These are phyloP conservation scores for Trinorchestia longiramus DNA, from an alignment of 1,140 invertebrate genomes.

Conservation along the genomic window DNA sequence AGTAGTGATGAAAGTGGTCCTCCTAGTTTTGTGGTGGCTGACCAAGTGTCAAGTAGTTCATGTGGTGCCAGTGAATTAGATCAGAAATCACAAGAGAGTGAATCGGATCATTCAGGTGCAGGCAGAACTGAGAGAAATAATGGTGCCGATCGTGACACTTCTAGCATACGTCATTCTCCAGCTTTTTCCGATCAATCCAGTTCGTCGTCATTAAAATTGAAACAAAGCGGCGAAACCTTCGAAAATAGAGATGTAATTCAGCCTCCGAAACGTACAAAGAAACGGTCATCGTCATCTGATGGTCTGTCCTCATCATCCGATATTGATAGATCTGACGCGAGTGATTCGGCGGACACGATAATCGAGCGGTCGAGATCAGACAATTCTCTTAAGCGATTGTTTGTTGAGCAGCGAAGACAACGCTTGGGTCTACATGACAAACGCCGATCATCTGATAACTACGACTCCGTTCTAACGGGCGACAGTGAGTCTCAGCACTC, in stretches of 20 bases:
- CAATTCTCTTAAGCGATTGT: constrained; percentile 44
- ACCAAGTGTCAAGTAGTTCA: background rate
- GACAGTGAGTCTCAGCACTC: constrained; percentile 67
- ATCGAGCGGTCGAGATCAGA: constrained; percentile 61
- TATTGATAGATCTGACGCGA: constrained; percentile 65
- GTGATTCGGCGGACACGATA: constrained; percentile 66
- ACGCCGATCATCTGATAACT: constrained; percentile 60
- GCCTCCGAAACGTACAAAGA: constrained; percentile 60
- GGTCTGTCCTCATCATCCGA: constrained; percentile 66
- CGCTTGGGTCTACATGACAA: constrained; percentile 57
- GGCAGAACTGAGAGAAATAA: constrained; percentile 63
- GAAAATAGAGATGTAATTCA: constrained; percentile 1
- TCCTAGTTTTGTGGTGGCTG: constrained; percentile 24
- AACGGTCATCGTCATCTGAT: constrained; percentile 66
- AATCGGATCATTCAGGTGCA: constrained; percentile 63
- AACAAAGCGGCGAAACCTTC: constrained; percentile 81
- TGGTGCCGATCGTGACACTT: constrained; percentile 31
- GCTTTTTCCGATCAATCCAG: background rate
- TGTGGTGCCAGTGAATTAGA: constrained; percentile 55
- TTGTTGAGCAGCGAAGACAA: constrained; percentile 59
- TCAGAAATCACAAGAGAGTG: constrained; percentile 32
- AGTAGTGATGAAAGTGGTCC: constrained; percentile 44
- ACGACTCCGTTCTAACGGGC: constrained; percentile 62
- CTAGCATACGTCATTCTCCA: background rate
- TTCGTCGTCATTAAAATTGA: constrained; percentile 72